Base-by-base conservation (phyloP, 2,797 vertebrate genomes). In the Sibirionetta formosa region DNA sequence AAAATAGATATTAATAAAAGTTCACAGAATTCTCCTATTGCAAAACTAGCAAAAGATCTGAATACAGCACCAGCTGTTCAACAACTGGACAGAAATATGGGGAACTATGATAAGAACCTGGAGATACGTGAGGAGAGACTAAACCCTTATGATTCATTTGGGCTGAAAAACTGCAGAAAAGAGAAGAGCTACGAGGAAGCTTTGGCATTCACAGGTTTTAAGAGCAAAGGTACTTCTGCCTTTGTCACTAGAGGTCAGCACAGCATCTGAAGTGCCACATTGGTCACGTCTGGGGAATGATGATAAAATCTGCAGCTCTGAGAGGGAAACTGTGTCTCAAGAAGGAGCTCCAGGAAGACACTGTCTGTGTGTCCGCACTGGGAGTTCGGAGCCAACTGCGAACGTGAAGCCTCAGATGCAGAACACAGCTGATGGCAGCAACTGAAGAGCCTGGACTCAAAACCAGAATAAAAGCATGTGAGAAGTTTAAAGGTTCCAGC, bases 201-300 rank as follows among this genome's bases (percentile, higher is more conserved):
- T 57, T 61, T 57, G 51, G 24, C 11, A 1, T 1, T 35, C 4
- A 1, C 0, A 0, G 15, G 2, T 31, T 86, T 44, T 78, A 66
- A 5, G 14, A 40, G 51, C 69, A 20, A 29, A 69, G 44, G 22
- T 4, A 1, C 10, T 77, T 50, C 71, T 51, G 54, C 1, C 19
- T 70, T 73, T 66, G 88, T 90, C 97, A 94, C 93, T 95, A 97
- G 97, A 88, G 91, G 97, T 96, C 96, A 97, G 93, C 69, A 75
- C 77, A 94, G 88, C 78, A 64, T 82, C 78, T 94, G 57, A 23
- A 71, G 75, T 77, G 53, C 53, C 64, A 4, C 51, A 9, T 20
- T 23, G 10, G 1, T 50, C 38, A 23, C 2, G 2, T 36, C 36
- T 4, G 44, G 53, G 38, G 38, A 63, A 46, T 1, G 24, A 1